Conservation (phyloP, 2,888 invertebrate species). For the Chrysodeixis includens region DNA sequence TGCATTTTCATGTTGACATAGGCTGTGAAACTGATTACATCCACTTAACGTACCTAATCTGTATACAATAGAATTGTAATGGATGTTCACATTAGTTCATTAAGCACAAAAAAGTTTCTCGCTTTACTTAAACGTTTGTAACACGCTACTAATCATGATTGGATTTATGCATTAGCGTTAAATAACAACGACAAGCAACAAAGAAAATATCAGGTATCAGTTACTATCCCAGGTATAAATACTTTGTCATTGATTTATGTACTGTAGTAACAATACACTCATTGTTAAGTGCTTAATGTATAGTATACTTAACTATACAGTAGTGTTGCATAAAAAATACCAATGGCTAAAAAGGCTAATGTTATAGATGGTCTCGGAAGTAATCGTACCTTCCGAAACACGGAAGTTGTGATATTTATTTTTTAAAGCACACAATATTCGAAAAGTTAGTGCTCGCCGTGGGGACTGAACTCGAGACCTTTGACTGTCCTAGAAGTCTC, state of each 20-base stretch:
- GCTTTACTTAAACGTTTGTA: not conserved
- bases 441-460: too few species aligned
- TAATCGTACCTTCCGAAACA: too few species aligned
- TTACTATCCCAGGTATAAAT: not conserved
- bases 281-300: not conserved
- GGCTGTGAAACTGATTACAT: not conserved
- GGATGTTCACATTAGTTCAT: not conserved
- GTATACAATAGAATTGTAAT: not conserved
- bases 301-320: not conserved
- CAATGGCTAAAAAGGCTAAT: not conserved
- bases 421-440: too few species aligned
- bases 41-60: too few species aligned
- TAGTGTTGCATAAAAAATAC: not conserved
- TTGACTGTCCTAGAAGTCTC: too few species aligned
- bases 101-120: not conserved
- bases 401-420: too few species aligned
- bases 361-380: too few species aligned
- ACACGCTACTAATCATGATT: not conserved
- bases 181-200: too few species aligned
- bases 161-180: not conserved
- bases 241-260: not conserved
- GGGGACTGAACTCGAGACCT: too few species aligned
- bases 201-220: not conserved
- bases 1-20: conserved; percentile 4
- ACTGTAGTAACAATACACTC: not conserved